Evolutionary conservation across 1,140 invertebrate genomes (phyloP), one percentile per base, ranked within the genome.

Genomic region (Vanessa atalanta): DNA sequence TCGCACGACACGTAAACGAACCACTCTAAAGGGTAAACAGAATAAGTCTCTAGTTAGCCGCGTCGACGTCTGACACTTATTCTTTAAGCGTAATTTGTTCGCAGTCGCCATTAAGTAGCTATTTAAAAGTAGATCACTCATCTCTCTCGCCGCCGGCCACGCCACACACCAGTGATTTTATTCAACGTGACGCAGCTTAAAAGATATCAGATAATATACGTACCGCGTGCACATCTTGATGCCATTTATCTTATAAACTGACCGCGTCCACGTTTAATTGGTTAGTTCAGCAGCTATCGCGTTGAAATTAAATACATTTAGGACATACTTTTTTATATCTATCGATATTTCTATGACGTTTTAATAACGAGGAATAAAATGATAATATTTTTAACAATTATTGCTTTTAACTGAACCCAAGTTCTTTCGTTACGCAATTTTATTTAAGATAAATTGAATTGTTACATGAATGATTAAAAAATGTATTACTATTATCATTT

Each of bases 161-260:
- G 71, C 79, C 77, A 77, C 79, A 80, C 77, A 78, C 80, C 73
- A 74, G 83, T 81, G 84, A 83, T 85, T 84, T 88, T 83, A 88
- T 88, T 69, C 77, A 82, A 86, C 84, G 80, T 88, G 89, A 91
- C 89, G 84, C 85, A 82, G 78, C 81, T 88, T 82, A 82, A 82
- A 80, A 86, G 79, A 86, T 85, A 86, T 87, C 83, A 83, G 85
- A 90, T 89, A 83, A 82, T 86, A 85, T 84, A 81, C 72, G 77
- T 71, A 78, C 76, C 79, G 81, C 70, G 70, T 68, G 82, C 82
- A 81, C 77, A 87, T 85, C 83, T 83, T 73, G 84, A 82, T 88
- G 83, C 79, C 81, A 83, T 84, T 88, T 86, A 85, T 73, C 75
- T 73, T 78, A 79, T 73, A 85, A 83, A 85, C 80, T 83, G 78